Conservation (phyloP, 1,140 invertebrate genomes). For the Rhopalosiphum padi region DNA sequence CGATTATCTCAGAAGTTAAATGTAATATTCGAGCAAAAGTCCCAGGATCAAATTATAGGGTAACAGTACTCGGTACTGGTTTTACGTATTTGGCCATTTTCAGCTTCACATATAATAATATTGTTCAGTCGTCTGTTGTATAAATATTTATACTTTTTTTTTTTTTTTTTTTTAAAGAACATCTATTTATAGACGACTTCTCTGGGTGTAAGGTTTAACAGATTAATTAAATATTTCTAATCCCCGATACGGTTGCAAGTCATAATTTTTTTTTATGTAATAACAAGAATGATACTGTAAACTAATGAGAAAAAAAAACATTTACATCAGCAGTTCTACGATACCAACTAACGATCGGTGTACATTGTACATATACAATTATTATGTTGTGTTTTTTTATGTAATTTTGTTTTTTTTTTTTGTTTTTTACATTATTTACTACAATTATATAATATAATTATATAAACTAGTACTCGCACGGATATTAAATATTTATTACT, state of each 20-base stretch:
- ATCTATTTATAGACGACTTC: not conserved
- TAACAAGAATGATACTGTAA: not conserved
- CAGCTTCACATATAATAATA: not conserved
- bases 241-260: not conserved
- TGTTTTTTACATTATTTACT: not conserved
- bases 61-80: not conserved
- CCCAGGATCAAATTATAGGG: conserved; percentile 37
- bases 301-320: not conserved
- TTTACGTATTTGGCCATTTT: not conserved
- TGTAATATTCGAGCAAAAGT: not conserved
- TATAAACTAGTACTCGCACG: not conserved
- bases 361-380: conserved; percentile 1
- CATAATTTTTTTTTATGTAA: not conserved
- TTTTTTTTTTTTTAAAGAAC: not conserved
- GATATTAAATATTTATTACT: not conserved
- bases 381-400: not conserved
- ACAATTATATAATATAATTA: not conserved
- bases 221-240: not conserved
- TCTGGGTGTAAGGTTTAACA: not conserved
- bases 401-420: conserved; percentile 4
- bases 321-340: not conserved
- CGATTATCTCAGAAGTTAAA: not conserved
- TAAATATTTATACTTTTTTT: not conserved
- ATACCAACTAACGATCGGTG: not conserved
- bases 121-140: not conserved